Percentiles rank a stretch among this genome's conserved stretches.
Evolutionary conservation across 2,888 invertebrate genomes (phyloP).

Genomic region (Polydrusus pterygomalis): DNA sequence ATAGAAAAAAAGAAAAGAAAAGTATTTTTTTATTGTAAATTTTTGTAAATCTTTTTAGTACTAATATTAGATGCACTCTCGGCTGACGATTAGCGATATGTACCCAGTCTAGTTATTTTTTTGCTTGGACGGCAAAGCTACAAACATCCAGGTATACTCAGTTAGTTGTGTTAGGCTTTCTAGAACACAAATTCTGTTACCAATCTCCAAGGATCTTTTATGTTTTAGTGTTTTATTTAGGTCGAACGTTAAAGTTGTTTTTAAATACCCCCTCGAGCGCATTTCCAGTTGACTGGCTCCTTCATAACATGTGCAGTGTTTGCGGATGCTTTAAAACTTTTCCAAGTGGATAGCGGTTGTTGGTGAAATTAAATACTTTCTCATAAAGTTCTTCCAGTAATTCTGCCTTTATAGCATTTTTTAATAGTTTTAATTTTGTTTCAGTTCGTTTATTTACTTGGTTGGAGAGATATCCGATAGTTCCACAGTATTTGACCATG

Average conservation of each 20-base stretch:
- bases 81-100: no score
- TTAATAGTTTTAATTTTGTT: neutral
- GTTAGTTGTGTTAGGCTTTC: neutral
- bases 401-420: neutral
- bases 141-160: neutral
- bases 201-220: slow-evolving; percentile 7
- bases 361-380: neutral
- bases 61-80: no score
- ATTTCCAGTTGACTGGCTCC: slow-evolving; percentile 20
- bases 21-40: no score
- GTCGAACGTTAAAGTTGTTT: slow-evolving; percentile 15
- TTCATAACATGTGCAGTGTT: slow-evolving; percentile 12
- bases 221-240: slow-evolving; percentile 19
- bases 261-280: slow-evolving; percentile 22
- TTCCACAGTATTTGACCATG: neutral
- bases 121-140: no score
- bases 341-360: slow-evolving; percentile 7
- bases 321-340: slow-evolving; percentile 18
- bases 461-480: neutral
- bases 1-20: no score
- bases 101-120: no score
- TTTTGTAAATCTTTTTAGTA: no score
- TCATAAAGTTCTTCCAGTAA: slow-evolving; percentile 9
- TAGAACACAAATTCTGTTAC: neutral
- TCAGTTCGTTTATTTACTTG: neutral